Percentiles rank a stretch among this genome's conserved stretches.
Evolutionary conservation across 2,888 invertebrate species (phyloP).

Genomic region (Plebejus argus): DNA sequence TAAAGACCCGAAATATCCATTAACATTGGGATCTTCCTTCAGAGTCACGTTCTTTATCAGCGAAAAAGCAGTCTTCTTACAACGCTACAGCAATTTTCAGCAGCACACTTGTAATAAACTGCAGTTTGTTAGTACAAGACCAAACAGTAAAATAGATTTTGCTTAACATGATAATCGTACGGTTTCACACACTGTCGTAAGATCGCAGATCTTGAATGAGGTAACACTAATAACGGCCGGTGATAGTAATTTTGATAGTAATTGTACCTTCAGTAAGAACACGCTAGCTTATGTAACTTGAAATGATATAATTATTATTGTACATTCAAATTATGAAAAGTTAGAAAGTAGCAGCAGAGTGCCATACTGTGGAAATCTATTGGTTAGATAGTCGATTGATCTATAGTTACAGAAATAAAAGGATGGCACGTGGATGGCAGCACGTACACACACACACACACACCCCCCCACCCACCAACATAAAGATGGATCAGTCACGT

Average conservation of each 20-base stretch:
- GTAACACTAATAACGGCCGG: conserved; percentile 4
- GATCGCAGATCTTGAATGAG: not conserved
- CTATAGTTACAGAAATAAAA: no score
- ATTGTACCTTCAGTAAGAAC: conserved; percentile 14
- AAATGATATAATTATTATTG: conserved; percentile 1
- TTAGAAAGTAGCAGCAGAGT: not conserved
- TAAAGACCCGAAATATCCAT: no score
- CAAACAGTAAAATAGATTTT: not conserved
- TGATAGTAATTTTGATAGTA: conserved; percentile 11
- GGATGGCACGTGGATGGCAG: no score
- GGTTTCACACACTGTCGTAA: conserved; percentile 18
- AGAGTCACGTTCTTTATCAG: no score
- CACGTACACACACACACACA: no score
- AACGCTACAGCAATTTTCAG: no score
- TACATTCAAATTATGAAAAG: not conserved
- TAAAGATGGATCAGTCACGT: no score
- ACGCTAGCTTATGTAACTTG: conserved; percentile 7
- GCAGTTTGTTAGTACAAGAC: not conserved
- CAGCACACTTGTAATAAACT: not conserved
- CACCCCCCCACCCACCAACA: no score
- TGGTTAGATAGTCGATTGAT: not conserved
- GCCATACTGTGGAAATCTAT: not conserved
- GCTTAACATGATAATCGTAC: not conserved
- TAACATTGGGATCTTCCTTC: no score
- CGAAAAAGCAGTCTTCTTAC: not conserved